Conservation (phyloP, 2,797 vertebrate genomes). For the Amphiprion clarkii region DNA sequence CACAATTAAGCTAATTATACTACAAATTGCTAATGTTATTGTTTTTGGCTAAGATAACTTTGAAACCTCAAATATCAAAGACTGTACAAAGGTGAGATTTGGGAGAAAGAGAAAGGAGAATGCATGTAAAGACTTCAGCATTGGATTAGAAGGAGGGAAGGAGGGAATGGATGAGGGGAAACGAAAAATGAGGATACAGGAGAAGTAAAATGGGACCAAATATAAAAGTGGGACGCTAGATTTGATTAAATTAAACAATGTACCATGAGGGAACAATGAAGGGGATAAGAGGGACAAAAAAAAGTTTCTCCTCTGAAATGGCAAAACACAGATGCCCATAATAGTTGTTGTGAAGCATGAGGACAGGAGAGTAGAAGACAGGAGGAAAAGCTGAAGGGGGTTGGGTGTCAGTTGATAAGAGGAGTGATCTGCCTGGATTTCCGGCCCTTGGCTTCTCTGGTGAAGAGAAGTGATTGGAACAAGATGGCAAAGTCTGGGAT, state of each 20-base stretch:
- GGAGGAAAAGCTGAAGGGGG: conserved; percentile 44
- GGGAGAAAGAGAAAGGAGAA: conserved; percentile 10
- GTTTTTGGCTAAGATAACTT: conserved; percentile 63
- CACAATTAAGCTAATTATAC: conserved; percentile 69
- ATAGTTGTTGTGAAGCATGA: conserved; percentile 27
- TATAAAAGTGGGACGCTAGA: conserved; percentile 8
- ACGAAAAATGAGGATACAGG: conserved; percentile 10
- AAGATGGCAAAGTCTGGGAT: conserved; percentile 84
- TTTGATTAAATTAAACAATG: conserved; percentile 18
- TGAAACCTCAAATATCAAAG: conserved; percentile 57
- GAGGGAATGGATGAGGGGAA: conserved; percentile 17
- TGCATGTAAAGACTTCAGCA: conserved; percentile 12
- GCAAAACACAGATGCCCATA: conserved; percentile 15
- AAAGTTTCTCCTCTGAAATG: conserved; percentile 2
- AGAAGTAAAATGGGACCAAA: conserved; percentile 13
- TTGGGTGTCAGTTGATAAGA: conserved; percentile 83
- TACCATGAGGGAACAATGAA: conserved; percentile 2
- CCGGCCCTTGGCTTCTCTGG: conserved; percentile 81
- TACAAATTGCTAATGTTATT: conserved; percentile 71
- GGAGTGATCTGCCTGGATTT: conserved; percentile 84
- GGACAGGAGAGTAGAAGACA: conserved; percentile 32
- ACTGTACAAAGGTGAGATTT: conserved; percentile 51
- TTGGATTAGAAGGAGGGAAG: too few species aligned
- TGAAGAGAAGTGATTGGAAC: conserved; percentile 85
- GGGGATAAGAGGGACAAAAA: not conserved